A percentile compares a stretch with the other conserved stretches of the same genome.
Conservation (phyloP, 2,113 vertebrate species). For the Hippocampus guttulatus region DNA sequence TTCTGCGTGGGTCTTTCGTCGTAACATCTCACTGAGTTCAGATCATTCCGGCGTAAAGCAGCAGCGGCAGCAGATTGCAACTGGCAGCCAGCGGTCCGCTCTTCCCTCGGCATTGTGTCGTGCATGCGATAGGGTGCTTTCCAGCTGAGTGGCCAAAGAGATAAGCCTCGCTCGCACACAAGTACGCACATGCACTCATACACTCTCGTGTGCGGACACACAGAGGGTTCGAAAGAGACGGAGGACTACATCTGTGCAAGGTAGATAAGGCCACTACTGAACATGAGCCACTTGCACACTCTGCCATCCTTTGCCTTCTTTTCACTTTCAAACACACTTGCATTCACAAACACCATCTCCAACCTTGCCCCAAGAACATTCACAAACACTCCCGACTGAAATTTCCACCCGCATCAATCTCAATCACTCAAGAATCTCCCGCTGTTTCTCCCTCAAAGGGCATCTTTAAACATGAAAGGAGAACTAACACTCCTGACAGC, state of each 20-base stretch:
- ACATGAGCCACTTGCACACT: slow-evolving; percentile 16
- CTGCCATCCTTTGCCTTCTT: slow-evolving; percentile 1
- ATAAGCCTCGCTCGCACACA: slow-evolving; percentile 50
- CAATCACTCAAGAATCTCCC: slow-evolving; percentile 10
- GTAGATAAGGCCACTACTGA: slow-evolving; percentile 62
- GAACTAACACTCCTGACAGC: not conserved
- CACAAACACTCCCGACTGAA: slow-evolving; percentile 6
- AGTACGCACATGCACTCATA: not conserved
- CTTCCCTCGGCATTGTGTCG: slow-evolving; percentile 24
- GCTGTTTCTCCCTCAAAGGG: not conserved
- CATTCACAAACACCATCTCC: not conserved
- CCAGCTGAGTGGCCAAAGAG: slow-evolving; percentile 61
- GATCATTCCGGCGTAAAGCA: slow-evolving; percentile 22
- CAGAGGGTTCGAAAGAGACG: slow-evolving; percentile 26
- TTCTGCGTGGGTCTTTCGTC: slow-evolving; percentile 12
- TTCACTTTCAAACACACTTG: slow-evolving; percentile 31
- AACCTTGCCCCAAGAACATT: slow-evolving; percentile 10
- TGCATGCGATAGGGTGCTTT: slow-evolving; percentile 51
- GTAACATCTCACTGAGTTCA: slow-evolving; percentile 42
- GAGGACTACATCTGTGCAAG: slow-evolving; percentile 53
- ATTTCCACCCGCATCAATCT: slow-evolving; percentile 22
- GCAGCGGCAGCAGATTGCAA: slow-evolving; percentile 14
- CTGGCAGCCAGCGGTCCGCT: slow-evolving; percentile 29
- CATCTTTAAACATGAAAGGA: slow-evolving; percentile 13
- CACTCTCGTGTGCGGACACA: slow-evolving; percentile 4